Conservation (phyloP, 2,113 vertebrate genomes). For the Actenoides hombroni region DNA sequence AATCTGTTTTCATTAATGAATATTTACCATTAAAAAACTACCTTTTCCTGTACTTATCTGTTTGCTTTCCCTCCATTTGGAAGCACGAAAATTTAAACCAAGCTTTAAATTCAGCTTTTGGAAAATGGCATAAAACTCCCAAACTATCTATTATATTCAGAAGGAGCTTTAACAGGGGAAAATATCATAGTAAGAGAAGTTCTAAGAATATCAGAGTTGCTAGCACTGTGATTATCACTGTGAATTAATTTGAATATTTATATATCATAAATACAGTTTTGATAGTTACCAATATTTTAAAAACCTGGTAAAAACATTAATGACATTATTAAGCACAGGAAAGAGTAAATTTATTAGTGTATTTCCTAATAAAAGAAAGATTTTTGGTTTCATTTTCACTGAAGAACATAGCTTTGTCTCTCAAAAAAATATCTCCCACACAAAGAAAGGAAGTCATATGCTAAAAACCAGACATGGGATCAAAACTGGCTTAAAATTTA, state of each 20-base stretch:
- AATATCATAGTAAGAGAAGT: neutral
- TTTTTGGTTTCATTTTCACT: neutral
- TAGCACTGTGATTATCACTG: neutral
- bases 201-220: neutral
- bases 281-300: neutral
- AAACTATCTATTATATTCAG: neutral
- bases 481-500: neutral
- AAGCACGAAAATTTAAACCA: neutral
- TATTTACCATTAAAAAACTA: neutral
- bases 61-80: neutral
- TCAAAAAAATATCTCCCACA: neutral
- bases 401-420: neutral
- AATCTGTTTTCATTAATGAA: neutral
- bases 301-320: slow-evolving; percentile 30
- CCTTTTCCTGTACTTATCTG: neutral
- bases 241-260: neutral
- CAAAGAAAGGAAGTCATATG: neutral
- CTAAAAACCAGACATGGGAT: neutral
- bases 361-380: slow-evolving; percentile 40
- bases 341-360: slow-evolving; percentile 8
- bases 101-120: neutral
- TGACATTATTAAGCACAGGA: slow-evolving; percentile 20
- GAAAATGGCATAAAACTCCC: neutral
- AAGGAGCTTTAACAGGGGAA: neutral
- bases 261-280: neutral